Evolutionary conservation across 2,888 invertebrate genomes (phyloP), one percentile per base, ranked within the genome.

Genomic region (Lasioglossum malachurum): DNA sequence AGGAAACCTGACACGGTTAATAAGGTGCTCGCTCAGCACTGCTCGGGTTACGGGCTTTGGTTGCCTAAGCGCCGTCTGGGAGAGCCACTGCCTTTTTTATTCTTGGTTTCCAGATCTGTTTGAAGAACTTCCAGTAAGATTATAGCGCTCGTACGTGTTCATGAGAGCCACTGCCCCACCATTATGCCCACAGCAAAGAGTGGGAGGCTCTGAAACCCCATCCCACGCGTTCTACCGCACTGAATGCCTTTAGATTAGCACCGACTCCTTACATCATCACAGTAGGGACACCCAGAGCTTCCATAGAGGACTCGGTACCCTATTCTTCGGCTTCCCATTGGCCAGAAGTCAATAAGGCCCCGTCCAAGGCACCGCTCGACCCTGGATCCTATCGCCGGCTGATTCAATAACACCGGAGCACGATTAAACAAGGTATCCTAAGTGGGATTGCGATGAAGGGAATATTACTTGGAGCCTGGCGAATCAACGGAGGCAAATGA

Each of bases 11-110:
- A 64, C 60, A 64, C 60, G 60, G 60, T 64, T 64, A 64, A 64
- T 64, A 64, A 64, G 60, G 60, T 64, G 60, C 60, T 64, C 31
- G 60, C 60, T 64, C 60, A 64, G 60, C 60, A 31, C 60, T 64
- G 60, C 60, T 64, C 60, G 60, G 60, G 60, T 64, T 64, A 64
- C 60, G 60, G 31, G 27, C 60, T 64, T 27, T 7, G 60, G 31
- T 64, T 27, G 31, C 60, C 60, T 31, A 27, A 64, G 60, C 60
- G 60, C 60, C 60, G 60, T 64, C 27, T 64, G 27, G 16, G 27
- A 64, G 60, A 64, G 60, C 60, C 60, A 64, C 27, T 64, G 60
- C 7, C 27, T 64, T 64, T 64, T 64, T 64, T 31, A 7, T 31
- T 64, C 31, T 31, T 64, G 27, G 14, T 31, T 7, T 14, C 31